Evolutionary conservation across 2,113 vertebrate genomes (phyloP).

Genomic region (Ciconia stormi): DNA sequence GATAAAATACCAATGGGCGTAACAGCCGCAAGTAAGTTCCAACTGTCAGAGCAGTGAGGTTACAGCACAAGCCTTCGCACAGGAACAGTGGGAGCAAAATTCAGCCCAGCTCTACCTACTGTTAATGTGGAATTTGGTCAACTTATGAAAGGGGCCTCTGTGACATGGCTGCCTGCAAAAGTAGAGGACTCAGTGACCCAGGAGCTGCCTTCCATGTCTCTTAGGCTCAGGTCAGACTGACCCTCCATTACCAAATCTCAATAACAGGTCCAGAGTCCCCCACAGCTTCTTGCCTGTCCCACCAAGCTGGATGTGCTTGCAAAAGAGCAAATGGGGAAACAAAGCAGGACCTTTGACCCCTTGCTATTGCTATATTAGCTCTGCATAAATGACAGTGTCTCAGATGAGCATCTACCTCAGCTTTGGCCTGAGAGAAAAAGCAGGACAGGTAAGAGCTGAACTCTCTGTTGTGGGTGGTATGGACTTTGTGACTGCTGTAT

Average conservation of each 20-base stretch:
- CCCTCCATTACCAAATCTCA: slow-evolving; percentile 53
- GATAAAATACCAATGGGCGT: not conserved
- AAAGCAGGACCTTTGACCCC: slow-evolving; percentile 50
- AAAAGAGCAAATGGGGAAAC: slow-evolving; percentile 55
- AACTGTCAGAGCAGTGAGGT: not conserved
- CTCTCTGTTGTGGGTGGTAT: not conserved
- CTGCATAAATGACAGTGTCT: not conserved
- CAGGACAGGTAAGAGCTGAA: slow-evolving; percentile 56
- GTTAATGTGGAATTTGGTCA: not conserved
- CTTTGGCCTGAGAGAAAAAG: not conserved
- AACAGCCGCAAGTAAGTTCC: not conserved
- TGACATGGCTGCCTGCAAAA: slow-evolving; percentile 15
- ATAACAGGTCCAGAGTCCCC: slow-evolving; percentile 39
- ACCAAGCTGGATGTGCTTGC: slow-evolving; percentile 22
- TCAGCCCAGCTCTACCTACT: not conserved
- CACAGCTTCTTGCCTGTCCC: slow-evolving; percentile 13
- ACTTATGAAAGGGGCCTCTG: slow-evolving; percentile 12
- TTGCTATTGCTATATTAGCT: slow-evolving; percentile 23
- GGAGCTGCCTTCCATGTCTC: slow-evolving; percentile 16
- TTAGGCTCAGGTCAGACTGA: slow-evolving; percentile 36
- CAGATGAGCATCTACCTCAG: slow-evolving; percentile 27
- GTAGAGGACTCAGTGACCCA: slow-evolving; percentile 46
- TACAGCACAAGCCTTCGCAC: not conserved
- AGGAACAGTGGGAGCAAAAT: not conserved
- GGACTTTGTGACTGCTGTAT: not conserved